phyloP scores from a whole-genome alignment of 2,888 invertebrate genomes.

The Lamproptera curius region DNA sequence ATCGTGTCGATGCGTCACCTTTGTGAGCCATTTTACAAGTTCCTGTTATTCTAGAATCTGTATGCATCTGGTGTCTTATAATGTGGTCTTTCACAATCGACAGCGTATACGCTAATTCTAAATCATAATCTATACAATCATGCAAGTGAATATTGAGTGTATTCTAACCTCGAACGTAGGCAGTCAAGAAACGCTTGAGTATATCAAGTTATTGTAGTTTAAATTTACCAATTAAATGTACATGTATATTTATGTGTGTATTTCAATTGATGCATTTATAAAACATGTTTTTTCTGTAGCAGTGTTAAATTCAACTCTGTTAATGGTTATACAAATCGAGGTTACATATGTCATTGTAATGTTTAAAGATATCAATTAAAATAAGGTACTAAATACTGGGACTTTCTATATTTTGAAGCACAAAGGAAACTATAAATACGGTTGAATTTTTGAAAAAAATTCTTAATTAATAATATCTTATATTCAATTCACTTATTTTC shows the following conservation, averaged over 20 bases:
- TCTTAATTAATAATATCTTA: too few relatives aligned
- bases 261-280: not conserved
- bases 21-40: slow-evolving; percentile 73
- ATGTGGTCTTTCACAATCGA: not conserved
- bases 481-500: too few relatives aligned
- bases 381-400: too few relatives aligned
- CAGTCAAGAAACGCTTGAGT: slow-evolving; percentile 25
- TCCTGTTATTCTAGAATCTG: slow-evolving; percentile 45
- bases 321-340: not conserved
- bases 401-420: too few relatives aligned
- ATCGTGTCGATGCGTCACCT: slow-evolving; percentile 77
- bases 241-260: not conserved
- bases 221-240: not conserved
- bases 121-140: slow-evolving; percentile 13
- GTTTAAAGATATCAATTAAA: too few relatives aligned
- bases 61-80: slow-evolving; percentile 23
- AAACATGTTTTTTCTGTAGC: not conserved
- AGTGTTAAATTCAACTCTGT: not conserved
- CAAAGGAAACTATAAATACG: too few relatives aligned
- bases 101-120: not conserved
- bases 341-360: slow-evolving; percentile 8
- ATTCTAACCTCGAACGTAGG: slow-evolving; percentile 50
- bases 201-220: slow-evolving; percentile 1
- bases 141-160: slow-evolving; percentile 29
- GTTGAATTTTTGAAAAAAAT: too few relatives aligned